A percentile compares a stretch with the other conserved stretches of the same genome.
Conservation (phyloP, 2,888 invertebrate genomes). For the Suillia variegata region DNA sequence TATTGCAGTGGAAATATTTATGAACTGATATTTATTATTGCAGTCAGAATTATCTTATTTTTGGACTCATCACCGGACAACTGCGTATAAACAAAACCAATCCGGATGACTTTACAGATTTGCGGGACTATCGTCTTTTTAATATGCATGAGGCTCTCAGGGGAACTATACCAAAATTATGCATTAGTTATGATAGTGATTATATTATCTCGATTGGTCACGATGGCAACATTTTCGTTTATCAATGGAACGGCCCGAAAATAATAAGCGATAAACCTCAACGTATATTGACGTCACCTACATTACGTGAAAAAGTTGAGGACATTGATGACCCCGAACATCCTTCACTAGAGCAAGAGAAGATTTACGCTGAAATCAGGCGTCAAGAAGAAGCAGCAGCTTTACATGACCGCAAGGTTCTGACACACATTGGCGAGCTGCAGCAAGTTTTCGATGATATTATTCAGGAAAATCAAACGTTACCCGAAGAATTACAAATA, state of each 20-base stretch:
- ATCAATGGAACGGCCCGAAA: constrained; percentile 62
- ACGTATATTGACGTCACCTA: constrained; percentile 23
- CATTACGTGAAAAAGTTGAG: neutral
- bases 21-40: neutral
- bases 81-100: constrained; percentile 66
- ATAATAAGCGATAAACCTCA: constrained; percentile 11
- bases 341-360: constrained; percentile 68
- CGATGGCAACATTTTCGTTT: constrained; percentile 81
- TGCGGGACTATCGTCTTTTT: constrained; percentile 70
- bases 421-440: constrained; percentile 64
- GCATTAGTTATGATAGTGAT: constrained; percentile 66
- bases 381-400: constrained; percentile 51
- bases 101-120: constrained; percentile 62
- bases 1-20: constrained; percentile 1
- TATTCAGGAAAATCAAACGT: constrained; percentile 63
- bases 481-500: constrained; percentile 68
- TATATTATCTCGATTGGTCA: constrained; percentile 69
- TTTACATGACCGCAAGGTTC: constrained; percentile 68
- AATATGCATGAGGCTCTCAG: constrained; percentile 78
- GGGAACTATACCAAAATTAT: constrained; percentile 70
- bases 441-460: constrained; percentile 67
- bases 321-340: constrained; percentile 51
- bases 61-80: constrained; percentile 68
- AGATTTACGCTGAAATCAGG: constrained; percentile 68
- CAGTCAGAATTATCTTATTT: constrained; percentile 65